Evolutionary conservation across 2,888 invertebrate genomes (phyloP), one percentile per base, ranked within the genome.

Genomic region (Notocelia uddmanniana): DNA sequence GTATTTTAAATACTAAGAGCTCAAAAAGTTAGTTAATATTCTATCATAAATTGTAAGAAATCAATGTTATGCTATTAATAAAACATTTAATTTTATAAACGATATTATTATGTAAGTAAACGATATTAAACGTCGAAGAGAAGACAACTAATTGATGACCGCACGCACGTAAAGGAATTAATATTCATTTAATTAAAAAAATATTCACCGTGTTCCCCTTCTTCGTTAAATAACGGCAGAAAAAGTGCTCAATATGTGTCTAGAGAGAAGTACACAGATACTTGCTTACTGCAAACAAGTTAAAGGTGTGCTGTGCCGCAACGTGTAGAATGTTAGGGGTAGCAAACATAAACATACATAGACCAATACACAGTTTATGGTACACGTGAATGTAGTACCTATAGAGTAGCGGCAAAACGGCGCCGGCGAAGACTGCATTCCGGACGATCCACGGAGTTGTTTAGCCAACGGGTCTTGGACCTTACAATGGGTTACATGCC

Each of bases 391-490:
- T 79, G 79, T 73, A 77, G 79, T 73, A 77, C 60, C 79, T 78
- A 84, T 83, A 83, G 82, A 83, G 79, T 83, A 81, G 78, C 82
- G 81, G 66, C 71, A 34, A 67, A 81, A 82, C 78, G 76, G 77
- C 76, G 79, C 82, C 83, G 83, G 82, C 82, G 83, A 79, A 81
- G 83, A 87, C 91, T 74, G 86, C 91, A 92, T 92, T 92, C 92
- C 90, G 76, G 74, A 79, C 87, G 81, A 81, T 81, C 84, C 84
- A 74, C 78, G 50, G 77, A 74, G 78, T 75, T 80, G 81, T 82
- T 81, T 80, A 78, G 80, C 80, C 86, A 88, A 87, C 88, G 88
- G 86, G 84, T 88, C 83, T 88, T 81, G 81, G 83, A 84, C 83
- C 83, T 85, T 82, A 84, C 82, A 84, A 85, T 82, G 75, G 74